Base-by-base conservation (phyloP, 2,113 vertebrate genomes). In the Pterocles burchelli region DNA sequence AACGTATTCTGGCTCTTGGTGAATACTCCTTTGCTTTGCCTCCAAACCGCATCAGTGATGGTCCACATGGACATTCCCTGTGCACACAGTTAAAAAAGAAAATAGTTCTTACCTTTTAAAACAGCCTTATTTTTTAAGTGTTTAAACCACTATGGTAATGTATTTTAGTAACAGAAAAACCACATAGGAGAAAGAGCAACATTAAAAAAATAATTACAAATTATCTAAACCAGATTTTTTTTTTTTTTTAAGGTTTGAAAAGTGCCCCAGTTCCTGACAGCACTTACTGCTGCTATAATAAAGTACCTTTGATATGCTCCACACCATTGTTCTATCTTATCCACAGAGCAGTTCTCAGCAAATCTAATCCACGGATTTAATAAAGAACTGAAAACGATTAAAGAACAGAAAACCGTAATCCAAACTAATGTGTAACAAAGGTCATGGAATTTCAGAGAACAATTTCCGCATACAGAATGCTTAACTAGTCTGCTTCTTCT, bases 41-140 rank as follows among this genome's bases (percentile, higher is more conserved):
- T 65, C 99, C 99, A 85, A 99, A 99, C 31, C 99, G 98, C 96
- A 99, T 97, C 95, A 99, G 87, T 4, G 98, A 97, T 0, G 99
- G 99, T 21, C 99, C 99, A 94, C 99, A 99, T 0, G 99, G 99
- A 94, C 99, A 99, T 72, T 99, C 99, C 36, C 99, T 99, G 97
- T 26, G 92, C 49, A 91, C n/a, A 74, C 24, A 87, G 10, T 82
- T 67, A 29, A 68, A 85, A 70, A 79, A 12, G 6, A 63, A 52
- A 87, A 59, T 1, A 6, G 4, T 11, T 73, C 38, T 84, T 51
- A 66, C 17, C 43, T 84, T 75, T 49, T 28, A 45, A 49, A 43
- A 15, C 12, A 67, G 26, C 4, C 33, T 45, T 67, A 55, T 26
- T 87, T 26, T 87, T 84, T n/a, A 71, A 76, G 17, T 22, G 18